A percentile compares a stretch with the other conserved stretches of the same genome.
Evolutionary conservation across 1,140 invertebrate species (phyloP).

Genomic region (Drosophila takahashii): DNA sequence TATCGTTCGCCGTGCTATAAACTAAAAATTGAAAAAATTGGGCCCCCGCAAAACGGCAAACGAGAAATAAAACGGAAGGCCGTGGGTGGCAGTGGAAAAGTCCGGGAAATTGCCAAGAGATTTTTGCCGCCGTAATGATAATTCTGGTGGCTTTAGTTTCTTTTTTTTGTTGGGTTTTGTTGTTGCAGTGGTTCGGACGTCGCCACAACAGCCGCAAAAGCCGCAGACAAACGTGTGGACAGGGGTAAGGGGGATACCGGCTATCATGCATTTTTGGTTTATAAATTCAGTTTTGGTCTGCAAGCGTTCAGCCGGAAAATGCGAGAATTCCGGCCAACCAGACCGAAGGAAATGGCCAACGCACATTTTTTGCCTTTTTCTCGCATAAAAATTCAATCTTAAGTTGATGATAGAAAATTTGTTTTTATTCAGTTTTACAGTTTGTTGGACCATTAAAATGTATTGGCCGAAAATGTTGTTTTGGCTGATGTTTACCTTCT

Average conservation of each 20-base stretch:
- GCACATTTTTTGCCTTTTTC: conserved; percentile 45
- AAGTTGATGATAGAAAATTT: conserved; percentile 30
- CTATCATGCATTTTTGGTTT: conserved; percentile 69
- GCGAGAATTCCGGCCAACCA: conserved; percentile 31
- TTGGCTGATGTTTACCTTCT: conserved; percentile 15
- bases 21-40: conserved; percentile 58
- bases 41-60: conserved; percentile 13
- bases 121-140: conserved; percentile 53
- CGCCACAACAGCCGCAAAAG: conserved; percentile 45
- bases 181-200: conserved; percentile 32
- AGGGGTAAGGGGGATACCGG: not conserved
- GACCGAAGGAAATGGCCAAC: conserved; percentile 21
- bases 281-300: conserved; percentile 72
- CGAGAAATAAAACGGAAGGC: conserved; percentile 32
- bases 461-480: conserved; percentile 25
- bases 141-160: conserved; percentile 37
- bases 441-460: conserved; percentile 21
- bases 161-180: conserved; percentile 21
- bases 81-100: conserved; percentile 7
- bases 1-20: conserved; percentile 49
- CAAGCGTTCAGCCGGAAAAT: conserved; percentile 70
- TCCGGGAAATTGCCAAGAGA: conserved; percentile 38
- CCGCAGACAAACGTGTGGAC: conserved; percentile 55
- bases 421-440: conserved; percentile 12
- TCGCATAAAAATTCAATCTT: conserved; percentile 32